Evolutionary conservation across 2,797 vertebrate species (phyloP).

Genomic region (Fringilla coelebs): DNA sequence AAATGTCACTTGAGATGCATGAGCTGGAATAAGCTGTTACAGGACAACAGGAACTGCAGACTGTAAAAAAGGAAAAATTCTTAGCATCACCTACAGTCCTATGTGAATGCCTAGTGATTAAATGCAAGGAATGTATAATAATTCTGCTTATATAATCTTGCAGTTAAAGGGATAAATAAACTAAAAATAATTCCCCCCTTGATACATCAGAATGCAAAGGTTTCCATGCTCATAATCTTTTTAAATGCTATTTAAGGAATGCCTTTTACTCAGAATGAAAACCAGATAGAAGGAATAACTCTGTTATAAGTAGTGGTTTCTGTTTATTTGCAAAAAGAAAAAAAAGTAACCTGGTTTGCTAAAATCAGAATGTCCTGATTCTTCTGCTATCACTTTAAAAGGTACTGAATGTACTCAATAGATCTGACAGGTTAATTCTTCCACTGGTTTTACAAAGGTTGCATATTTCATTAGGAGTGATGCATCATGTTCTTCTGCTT

Average conservation of each 20-base stretch:
- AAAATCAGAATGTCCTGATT: neutral
- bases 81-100: neutral
- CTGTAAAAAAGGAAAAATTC: neutral
- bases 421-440: neutral
- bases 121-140: neutral
- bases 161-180: neutral
- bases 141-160: neutral
- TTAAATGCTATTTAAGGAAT: neutral
- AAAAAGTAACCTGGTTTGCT: neutral
- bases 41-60: neutral
- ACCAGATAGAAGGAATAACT: neutral
- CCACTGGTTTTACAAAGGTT: neutral
- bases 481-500: neutral
- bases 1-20: neutral
- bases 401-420: neutral
- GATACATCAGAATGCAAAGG: neutral
- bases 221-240: slow-evolving; percentile 14
- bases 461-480: neutral
- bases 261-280: neutral
- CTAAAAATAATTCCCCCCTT: neutral
- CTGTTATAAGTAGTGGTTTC: neutral
- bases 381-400: neutral
- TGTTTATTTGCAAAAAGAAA: neutral
- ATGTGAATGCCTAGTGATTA: neutral
- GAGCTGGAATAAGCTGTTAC: neutral